Evolutionary conservation across 2,113 vertebrate genomes (phyloP).

Genomic region (Polypterus bichir): DNA sequence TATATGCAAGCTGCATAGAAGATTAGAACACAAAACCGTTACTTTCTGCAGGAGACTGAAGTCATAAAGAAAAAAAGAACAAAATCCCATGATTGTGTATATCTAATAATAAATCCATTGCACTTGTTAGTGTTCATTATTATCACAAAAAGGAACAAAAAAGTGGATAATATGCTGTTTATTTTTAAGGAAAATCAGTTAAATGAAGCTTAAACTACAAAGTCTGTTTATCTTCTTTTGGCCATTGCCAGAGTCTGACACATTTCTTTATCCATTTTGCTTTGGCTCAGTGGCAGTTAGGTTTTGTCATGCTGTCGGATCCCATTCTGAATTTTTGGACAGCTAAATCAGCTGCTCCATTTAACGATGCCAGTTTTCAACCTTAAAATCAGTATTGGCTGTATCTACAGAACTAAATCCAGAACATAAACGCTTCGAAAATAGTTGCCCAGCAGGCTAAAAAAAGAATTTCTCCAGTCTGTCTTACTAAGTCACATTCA

Average conservation of each 20-base stretch:
- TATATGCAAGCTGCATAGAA: too few species aligned
- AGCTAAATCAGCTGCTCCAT: not conserved
- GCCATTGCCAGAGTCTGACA: too few species aligned
- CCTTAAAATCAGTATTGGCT: not conserved
- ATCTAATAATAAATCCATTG: not conserved
- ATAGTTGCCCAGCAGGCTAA: not conserved
- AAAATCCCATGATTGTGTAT: not conserved
- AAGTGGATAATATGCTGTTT: too few species aligned
- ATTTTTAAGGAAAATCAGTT: too few species aligned
- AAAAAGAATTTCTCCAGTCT: not conserved
- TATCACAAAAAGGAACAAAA: too few species aligned
- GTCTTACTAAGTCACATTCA: not conserved
- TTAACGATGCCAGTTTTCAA: constrained; percentile 1
- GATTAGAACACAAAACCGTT: too few species aligned
- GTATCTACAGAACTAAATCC: not conserved
- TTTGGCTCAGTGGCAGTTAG: not conserved
- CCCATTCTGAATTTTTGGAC: constrained; percentile 2
- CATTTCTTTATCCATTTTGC: not conserved
- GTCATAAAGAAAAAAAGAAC: not conserved
- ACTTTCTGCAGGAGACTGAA: too few species aligned
- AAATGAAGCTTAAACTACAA: too few species aligned
- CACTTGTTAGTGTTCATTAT: too few species aligned
- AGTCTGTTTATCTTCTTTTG: too few species aligned
- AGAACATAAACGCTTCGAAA: not conserved
- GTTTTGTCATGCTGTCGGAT: not conserved